Evolutionary conservation across 1,140 invertebrate genomes (phyloP).

Genomic region (Geopemphigus sp.): DNA sequence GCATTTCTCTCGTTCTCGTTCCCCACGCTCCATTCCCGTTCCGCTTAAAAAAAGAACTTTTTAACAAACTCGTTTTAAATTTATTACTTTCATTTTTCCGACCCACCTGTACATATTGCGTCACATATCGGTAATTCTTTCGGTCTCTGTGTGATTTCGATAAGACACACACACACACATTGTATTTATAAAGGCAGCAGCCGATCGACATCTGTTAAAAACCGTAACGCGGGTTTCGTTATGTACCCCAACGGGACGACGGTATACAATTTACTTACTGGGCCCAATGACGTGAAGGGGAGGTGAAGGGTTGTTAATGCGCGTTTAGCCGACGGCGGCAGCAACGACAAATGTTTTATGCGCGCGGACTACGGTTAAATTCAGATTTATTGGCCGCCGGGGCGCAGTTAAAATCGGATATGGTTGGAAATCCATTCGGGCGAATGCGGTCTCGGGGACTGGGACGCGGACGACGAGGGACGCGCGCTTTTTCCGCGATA

Average conservation of each 20-base stretch:
- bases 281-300: not conserved
- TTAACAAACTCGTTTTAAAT: conserved; percentile 18
- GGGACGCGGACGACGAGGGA: not conserved
- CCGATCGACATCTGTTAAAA: conserved; percentile 22
- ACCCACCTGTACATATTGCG: not conserved
- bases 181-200: too few relatives aligned
- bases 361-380: conserved; percentile 35
- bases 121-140: not conserved
- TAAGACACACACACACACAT: not conserved
- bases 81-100: conserved; percentile 3
- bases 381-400: conserved; percentile 47
- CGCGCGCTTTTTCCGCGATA: too few relatives aligned
- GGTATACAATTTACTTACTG: conserved; percentile 5
- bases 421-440: conserved; percentile 25
- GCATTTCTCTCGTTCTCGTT: not conserved
- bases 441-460: conserved; percentile 2
- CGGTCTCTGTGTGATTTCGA: not conserved
- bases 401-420: conserved; percentile 49
- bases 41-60: not conserved
- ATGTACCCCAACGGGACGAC: not conserved
- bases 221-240: not conserved
- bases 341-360: conserved; percentile 50
- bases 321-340: conserved; percentile 36
- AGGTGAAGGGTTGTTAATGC: conserved; percentile 28
- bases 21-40: not conserved